phyloP scores from a whole-genome alignment of 2,888 invertebrate species.

The Anaspis maculata region DNA sequence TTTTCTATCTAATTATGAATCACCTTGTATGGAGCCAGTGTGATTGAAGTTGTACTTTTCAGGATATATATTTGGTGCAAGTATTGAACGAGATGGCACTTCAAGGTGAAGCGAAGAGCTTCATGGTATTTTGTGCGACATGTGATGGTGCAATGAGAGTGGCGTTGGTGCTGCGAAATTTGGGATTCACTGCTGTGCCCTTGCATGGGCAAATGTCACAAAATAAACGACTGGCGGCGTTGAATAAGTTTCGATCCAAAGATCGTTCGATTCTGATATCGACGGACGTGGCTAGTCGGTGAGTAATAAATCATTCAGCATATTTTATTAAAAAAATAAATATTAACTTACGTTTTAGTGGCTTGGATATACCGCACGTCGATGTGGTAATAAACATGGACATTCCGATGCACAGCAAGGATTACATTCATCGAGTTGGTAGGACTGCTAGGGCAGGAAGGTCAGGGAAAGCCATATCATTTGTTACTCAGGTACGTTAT shows the following conservation, averaged over 20 bases:
- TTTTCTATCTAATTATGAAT: constrained; percentile 6
- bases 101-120: constrained; percentile 49
- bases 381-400: constrained; percentile 97
- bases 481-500: constrained; percentile 76
- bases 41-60: too few relatives aligned
- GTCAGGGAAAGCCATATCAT: constrained; percentile 88
- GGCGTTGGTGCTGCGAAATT: constrained; percentile 78
- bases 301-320: too few relatives aligned
- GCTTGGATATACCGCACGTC: constrained; percentile 97
- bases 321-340: too few relatives aligned
- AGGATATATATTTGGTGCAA: constrained; percentile 95
- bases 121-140: constrained; percentile 95
- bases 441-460: constrained; percentile 93
- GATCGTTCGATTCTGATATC: constrained; percentile 91
- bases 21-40: too few relatives aligned
- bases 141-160: constrained; percentile 87
- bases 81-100: constrained; percentile 84
- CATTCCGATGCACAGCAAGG: constrained; percentile 97
- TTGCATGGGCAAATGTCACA: constrained; percentile 99
- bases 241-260: constrained; percentile 95
- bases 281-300: constrained; percentile 97
- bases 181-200: constrained; percentile 91
- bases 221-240: constrained; percentile 86
- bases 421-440: constrained; percentile 97
- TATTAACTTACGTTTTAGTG: too few relatives aligned